Base-by-base conservation (phyloP, 2,797 vertebrate genomes). In the Coregonus ussuriensis region DNA sequence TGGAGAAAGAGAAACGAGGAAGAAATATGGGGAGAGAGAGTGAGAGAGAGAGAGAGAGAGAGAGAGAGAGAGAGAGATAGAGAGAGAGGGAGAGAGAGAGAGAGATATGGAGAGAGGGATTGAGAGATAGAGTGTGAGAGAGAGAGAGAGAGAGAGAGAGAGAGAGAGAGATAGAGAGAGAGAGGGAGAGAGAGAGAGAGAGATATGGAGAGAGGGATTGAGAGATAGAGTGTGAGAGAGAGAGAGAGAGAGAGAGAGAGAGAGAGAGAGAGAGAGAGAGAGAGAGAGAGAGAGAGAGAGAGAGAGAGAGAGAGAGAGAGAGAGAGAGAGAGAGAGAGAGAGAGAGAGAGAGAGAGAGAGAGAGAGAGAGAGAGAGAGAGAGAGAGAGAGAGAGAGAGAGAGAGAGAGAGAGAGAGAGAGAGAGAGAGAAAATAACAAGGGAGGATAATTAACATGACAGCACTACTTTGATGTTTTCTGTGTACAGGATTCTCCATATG, bases 41-140 rank as follows among this genome's bases (percentile, higher is more conserved):
- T 6, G 37, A 6, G 37, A 37, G 6, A 0, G 37, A 0, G 62
- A 11, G 21, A 3, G 21, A 47, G 16, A 7, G 18, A 18, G 0
- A 70, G 0, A 14, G 35, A 35, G 72, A 54, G 14, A 74, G 11
- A 14, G 70, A 7, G 6, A 6, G 37, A 37, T 6, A 37, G 37
- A 41, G 6, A 41, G 1, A 74, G 74, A 84, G 80, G 85, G 72
- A 73, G 69, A 25, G 15, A 67, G 51, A 62, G 51, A 66, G 1
- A 71, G 31, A 74, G 66, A 72, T 0, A 72, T 4, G 4, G 9
- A 33, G 4, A 1, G 41, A 6, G 25, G 18, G 13, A 33, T n/a
- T n/a, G 0, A 21, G 35, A 35, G 72, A 54, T 11, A 74, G 11
- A 14, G 70, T 6, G 1, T 73, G 74, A 84, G 80, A 86, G 72